Conservation (phyloP, 2,888 invertebrate genomes). For the Lasioglossum pauxillum region DNA sequence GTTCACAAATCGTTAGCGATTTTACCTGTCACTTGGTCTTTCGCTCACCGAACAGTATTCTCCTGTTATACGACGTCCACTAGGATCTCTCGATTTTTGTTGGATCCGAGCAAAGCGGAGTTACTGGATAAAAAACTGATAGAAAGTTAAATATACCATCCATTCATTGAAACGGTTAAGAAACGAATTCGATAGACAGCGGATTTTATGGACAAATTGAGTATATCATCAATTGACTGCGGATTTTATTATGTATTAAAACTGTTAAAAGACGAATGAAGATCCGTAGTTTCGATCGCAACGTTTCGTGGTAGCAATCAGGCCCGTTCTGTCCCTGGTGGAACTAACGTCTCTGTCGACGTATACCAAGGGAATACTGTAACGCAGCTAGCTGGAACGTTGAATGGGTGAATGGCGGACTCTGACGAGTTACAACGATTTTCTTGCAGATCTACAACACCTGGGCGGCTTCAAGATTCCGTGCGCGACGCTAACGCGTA, state of each 20-base stretch:
- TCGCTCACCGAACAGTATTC: slow-evolving; percentile 11
- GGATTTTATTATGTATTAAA: too few species aligned
- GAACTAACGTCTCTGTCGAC: background rate
- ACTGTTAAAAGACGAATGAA: too few species aligned
- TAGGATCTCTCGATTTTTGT: background rate
- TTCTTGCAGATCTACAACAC: slow-evolving; percentile 68
- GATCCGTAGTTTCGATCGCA: background rate
- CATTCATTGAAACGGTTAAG: too few species aligned
- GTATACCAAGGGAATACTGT: background rate
- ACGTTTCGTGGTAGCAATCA: too few species aligned
- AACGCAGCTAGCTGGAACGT: slow-evolving; percentile 13
- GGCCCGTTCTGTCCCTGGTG: background rate
- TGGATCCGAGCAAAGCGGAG: too few species aligned
- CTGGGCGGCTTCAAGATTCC: slow-evolving; percentile 60
- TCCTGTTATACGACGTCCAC: background rate
- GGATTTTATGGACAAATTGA: too few species aligned
- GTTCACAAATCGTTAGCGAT: slow-evolving; percentile 1
- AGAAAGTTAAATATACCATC: too few species aligned
- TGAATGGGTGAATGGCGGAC: slow-evolving; percentile 19
- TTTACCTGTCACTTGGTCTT: background rate
- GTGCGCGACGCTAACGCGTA: slow-evolving; percentile 8
- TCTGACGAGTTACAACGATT: slow-evolving; percentile 59
- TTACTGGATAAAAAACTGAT: too few species aligned
- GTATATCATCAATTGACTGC: too few species aligned
- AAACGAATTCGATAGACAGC: background rate